A percentile compares a stretch with the other conserved stretches of the same genome.
Conservation (phyloP, 2,797 vertebrate species). For the Ciconia nigra region DNA sequence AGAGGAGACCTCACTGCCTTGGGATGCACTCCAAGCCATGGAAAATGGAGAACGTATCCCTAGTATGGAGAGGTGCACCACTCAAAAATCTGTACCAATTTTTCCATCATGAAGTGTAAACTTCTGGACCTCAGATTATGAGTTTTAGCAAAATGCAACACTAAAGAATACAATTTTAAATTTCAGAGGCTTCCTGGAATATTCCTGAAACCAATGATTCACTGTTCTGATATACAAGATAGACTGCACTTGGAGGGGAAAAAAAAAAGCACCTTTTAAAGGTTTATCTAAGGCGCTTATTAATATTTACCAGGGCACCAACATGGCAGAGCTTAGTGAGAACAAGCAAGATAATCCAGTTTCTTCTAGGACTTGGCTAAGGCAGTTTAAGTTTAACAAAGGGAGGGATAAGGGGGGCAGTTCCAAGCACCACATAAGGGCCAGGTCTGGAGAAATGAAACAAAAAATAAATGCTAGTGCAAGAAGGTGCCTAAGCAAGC, state of each 20-base stretch:
- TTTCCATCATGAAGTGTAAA: not conserved
- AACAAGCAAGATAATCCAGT: constrained; percentile 9
- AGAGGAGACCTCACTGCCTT: not conserved
- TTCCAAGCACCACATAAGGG: not conserved
- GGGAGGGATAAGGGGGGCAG: not conserved
- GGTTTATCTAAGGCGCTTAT: constrained; percentile 10
- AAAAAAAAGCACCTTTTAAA: not conserved
- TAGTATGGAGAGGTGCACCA: not conserved
- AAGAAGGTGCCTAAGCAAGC: not conserved
- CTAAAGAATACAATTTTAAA: not conserved
- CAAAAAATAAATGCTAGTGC: not conserved
- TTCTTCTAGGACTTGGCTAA: not conserved
- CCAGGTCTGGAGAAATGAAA: not conserved
- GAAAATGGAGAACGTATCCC: not conserved
- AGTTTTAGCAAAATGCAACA: not conserved
- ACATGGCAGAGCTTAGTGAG: not conserved
- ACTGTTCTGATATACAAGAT: not conserved
- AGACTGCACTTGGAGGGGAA: not conserved
- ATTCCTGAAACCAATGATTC: not conserved
- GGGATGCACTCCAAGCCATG: not conserved
- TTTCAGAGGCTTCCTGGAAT: not conserved
- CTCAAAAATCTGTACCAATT: not conserved
- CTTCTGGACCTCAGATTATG: not conserved
- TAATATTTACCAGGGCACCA: constrained; percentile 42
- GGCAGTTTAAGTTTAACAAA: not conserved